phyloP scores from a whole-genome alignment of 1,140 invertebrate genomes.

The Manduca sexta region DNA sequence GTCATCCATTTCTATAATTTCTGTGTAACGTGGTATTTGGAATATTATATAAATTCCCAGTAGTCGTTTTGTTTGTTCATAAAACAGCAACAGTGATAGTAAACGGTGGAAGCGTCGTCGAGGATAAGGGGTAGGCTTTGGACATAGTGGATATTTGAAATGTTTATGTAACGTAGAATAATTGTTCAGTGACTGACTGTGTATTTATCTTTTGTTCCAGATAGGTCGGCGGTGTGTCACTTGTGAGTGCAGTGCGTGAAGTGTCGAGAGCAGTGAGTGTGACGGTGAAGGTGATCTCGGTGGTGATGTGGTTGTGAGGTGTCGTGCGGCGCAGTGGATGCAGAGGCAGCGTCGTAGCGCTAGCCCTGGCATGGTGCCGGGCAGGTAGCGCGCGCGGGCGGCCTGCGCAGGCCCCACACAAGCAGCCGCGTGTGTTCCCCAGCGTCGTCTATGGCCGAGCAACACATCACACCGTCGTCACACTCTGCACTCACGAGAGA shows the following conservation, averaged over 20 bases:
- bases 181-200: constrained; percentile 52
- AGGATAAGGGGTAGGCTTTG: not conserved
- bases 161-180: constrained; percentile 69
- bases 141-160: constrained; percentile 48
- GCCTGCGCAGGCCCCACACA: constrained; percentile 69
- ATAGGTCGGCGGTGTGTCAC: constrained; percentile 37
- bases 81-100: not conserved
- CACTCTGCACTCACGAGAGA: constrained; percentile 72
- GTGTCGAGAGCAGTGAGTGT: constrained; percentile 24
- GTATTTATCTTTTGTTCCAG: constrained; percentile 64
- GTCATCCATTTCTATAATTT: constrained; percentile 64
- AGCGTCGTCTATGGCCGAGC: constrained; percentile 74
- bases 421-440: constrained; percentile 67
- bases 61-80: constrained; percentile 13
- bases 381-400: constrained; percentile 70
- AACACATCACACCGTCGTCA: constrained; percentile 72
- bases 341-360: constrained; percentile 51
- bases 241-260: constrained; percentile 13
- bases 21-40: constrained; percentile 43
- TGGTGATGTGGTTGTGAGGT: constrained; percentile 46
- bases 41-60: constrained; percentile 21
- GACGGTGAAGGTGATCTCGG: constrained; percentile 20
- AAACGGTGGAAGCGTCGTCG: too few species aligned
- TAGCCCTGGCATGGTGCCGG: constrained; percentile 71
- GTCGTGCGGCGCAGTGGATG: constrained; percentile 41